Base-by-base conservation (phyloP, 2,113 vertebrate genomes). In the Melozone crissalis region DNA sequence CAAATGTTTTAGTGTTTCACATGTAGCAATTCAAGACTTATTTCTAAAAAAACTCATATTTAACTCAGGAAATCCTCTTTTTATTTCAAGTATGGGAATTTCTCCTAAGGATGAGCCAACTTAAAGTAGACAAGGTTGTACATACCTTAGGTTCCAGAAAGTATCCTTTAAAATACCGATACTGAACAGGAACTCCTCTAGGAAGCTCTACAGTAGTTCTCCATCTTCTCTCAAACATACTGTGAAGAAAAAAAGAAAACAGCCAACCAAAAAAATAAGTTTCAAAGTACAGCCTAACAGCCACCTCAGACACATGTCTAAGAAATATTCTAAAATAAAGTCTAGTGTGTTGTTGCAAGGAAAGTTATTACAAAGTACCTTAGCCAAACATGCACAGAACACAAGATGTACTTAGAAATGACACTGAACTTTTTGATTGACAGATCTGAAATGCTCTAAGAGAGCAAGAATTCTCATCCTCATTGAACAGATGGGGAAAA, bases 141-240 rank as follows among this genome's bases (percentile, higher is more conserved):
- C 90, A 90, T 97, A 98, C 98, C 99, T 99, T 99, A 57, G 99
- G 97, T 96, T 99, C 98, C 90, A 99, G 90, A 96, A 99, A 98
- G 97, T 97, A 98, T 62, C 99, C 99, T 97, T 98, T 99, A 95
- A 99, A 99, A 95, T 99, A 99, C 35, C 99, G 99, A 95, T 99
- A 99, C 22, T 91, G 84, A 97, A 98, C 78, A 66, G 98, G 97
- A 66, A 91, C 87, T 93, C 98, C 98, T 97, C 89, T 97, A 23
- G 97, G 97, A 47, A 99, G 98, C 66, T 84, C 78, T 91, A 99
- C 44, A 1, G 97, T 96, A 83, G 97, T 83, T 84, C 97, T 99
- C 99, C 99, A 99, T 9, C 1, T 15, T 37, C 27, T 12, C 5
- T 8, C 11, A 35, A 0, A 0, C 0, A 0, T 72, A 62, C 99